Conservation (phyloP, 2,113 vertebrate species). For the Choloepus hoffmanni region DNA sequence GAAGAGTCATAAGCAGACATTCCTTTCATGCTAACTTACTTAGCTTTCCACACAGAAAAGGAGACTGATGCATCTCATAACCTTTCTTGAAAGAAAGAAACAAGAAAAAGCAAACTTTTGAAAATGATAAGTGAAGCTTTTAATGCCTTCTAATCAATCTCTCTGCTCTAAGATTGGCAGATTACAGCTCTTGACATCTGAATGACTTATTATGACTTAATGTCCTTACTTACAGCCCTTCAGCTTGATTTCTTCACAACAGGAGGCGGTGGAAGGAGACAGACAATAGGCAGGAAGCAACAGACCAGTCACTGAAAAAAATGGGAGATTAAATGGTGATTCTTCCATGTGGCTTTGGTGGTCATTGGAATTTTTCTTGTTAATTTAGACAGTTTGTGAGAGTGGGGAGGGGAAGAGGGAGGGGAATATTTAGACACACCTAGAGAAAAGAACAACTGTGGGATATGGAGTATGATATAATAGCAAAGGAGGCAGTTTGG, state of each 20-base stretch:
- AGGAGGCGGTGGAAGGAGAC: conserved; percentile 52
- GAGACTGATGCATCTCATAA: conserved; percentile 12
- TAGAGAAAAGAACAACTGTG: neutral
- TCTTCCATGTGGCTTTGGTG: neutral
- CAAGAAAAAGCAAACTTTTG: neutral
- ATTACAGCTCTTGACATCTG: conserved; percentile 66
- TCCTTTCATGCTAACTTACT: conserved; percentile 50
- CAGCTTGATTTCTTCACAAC: conserved; percentile 66
- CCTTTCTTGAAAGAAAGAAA: neutral
- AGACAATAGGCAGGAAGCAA: conserved; percentile 57
- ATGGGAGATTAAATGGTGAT: conserved; percentile 6
- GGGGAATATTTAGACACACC: neutral
- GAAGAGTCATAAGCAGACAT: conserved; percentile 53
- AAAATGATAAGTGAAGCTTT: conserved; percentile 64
- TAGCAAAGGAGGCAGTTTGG: neutral
- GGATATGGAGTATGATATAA: neutral
- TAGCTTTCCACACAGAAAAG: conserved; percentile 65
- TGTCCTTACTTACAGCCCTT: conserved; percentile 58
- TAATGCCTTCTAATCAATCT: conserved; percentile 69
- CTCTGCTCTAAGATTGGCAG: conserved; percentile 62
- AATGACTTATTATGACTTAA: conserved; percentile 71
- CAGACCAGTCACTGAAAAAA: conserved; percentile 33
- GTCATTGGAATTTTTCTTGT: neutral
- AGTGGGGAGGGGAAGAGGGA: neutral
- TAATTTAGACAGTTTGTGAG: conserved; percentile 31